phyloP scores from a whole-genome alignment of 2,888 invertebrate species.

The Heliconius aoede region DNA sequence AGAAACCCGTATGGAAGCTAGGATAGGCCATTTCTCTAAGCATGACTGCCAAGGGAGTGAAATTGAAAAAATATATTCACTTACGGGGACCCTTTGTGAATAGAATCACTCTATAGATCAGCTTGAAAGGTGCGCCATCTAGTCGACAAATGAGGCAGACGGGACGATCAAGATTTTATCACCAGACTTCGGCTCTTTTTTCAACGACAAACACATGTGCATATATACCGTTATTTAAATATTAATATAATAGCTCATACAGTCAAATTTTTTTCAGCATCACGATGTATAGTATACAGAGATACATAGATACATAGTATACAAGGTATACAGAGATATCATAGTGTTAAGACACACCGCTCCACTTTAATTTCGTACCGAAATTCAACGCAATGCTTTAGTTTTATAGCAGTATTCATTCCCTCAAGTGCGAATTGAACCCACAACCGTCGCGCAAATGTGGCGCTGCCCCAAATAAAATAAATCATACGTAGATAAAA shows the following conservation, averaged over 20 bases:
- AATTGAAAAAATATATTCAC: constrained; percentile 66
- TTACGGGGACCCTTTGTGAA: constrained; percentile 54
- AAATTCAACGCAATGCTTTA: too few species aligned
- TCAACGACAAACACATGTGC: not conserved
- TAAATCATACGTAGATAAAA: not conserved
- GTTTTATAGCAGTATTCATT: too few species aligned
- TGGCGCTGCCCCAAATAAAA: too few species aligned
- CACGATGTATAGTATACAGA: too few species aligned
- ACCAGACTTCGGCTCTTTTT: constrained; percentile 1
- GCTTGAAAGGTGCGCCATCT: constrained; percentile 57
- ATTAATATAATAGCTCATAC: too few species aligned
- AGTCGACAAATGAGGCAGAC: constrained; percentile 67
- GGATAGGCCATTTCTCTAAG: constrained; percentile 51
- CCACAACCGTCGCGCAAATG: too few species aligned
- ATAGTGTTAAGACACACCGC: too few species aligned
- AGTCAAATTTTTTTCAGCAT: too few species aligned
- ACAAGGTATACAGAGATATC: too few species aligned
- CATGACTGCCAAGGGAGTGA: constrained; percentile 48
- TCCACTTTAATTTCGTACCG: too few species aligned
- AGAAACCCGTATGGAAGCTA: constrained; percentile 41
- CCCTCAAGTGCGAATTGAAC: too few species aligned
- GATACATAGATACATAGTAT: too few species aligned
- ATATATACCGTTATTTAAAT: not conserved
- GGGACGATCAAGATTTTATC: constrained; percentile 26
- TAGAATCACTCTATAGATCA: constrained; percentile 65